Conservation (phyloP, 1,140 invertebrate genomes). For the Hestina assimilis region DNA sequence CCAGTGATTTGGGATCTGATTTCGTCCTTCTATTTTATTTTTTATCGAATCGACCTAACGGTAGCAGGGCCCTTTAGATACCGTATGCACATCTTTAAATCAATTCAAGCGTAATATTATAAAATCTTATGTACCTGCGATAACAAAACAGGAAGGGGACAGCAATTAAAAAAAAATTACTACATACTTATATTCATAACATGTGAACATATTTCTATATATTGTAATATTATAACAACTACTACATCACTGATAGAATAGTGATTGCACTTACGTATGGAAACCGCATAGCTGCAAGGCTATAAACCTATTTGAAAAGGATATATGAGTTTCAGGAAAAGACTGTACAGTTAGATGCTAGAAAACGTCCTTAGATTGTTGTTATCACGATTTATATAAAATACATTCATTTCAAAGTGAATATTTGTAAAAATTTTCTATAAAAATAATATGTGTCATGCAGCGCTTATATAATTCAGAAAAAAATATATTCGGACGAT, state of each 20-base stretch:
- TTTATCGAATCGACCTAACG: constrained; percentile 62
- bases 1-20: constrained; percentile 42
- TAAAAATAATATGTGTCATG: background rate
- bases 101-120: constrained; percentile 17
- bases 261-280: constrained; percentile 24
- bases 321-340: constrained; percentile 26
- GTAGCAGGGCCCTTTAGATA: constrained; percentile 43
- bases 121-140: constrained; percentile 24
- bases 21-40: constrained; percentile 58
- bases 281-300: constrained; percentile 5
- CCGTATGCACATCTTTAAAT: constrained; percentile 37
- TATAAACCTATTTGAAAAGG: constrained; percentile 31
- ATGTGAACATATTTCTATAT: no score
- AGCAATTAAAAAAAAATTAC: no score
- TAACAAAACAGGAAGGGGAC: background rate
- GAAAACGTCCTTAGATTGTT: constrained; percentile 3
- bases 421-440: no score
- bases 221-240: no score
- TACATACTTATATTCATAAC: no score
- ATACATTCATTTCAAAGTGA: no score
- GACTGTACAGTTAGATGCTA: constrained; percentile 18
- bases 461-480: no score
- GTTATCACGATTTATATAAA: no score
- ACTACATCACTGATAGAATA: background rate
- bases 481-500: background rate